These are phyloP conservation scores for Microcebus jonahi DNA, from an alignment of 2,113 vertebrate species.

Conservation along the genomic window DNA sequence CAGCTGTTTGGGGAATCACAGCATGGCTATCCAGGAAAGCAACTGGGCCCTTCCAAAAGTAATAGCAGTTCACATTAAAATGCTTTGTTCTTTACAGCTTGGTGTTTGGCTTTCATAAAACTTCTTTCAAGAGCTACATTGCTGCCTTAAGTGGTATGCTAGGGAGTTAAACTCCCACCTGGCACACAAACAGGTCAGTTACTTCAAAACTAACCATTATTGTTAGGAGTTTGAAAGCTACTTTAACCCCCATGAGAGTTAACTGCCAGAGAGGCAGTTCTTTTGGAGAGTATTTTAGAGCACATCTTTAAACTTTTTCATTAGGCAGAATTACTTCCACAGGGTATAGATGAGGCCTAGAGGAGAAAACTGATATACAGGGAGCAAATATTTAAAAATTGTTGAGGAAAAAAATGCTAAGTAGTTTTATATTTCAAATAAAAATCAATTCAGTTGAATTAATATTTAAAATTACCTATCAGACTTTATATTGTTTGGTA, in stretches of 20 bases:
- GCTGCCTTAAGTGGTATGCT: not conserved
- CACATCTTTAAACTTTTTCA: slow-evolving; percentile 36
- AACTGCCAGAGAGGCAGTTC: not conserved
- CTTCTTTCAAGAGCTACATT: not conserved
- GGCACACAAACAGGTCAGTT: slow-evolving; percentile 37
- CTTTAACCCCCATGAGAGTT: not conserved
- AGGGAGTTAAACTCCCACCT: slow-evolving; percentile 9
- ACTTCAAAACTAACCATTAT: slow-evolving; percentile 23
- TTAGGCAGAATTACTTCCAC: not conserved
- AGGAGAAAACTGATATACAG: not conserved
- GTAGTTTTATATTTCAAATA: not conserved
- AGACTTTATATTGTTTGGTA: not conserved
- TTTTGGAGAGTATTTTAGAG: not conserved
- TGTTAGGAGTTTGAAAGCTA: slow-evolving; percentile 34
- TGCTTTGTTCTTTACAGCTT: not conserved
- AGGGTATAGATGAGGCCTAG: not conserved
- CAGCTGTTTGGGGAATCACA: not conserved
- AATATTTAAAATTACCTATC: not conserved
- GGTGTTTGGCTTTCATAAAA: slow-evolving; percentile 40
- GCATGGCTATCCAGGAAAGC: not conserved
- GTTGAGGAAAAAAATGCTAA: not conserved
- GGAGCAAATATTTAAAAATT: not conserved
- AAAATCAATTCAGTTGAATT: not conserved
- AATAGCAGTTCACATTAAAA: not conserved
- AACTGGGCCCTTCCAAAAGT: not conserved